Base-by-base conservation (phyloP, 2,888 invertebrate genomes). In the Pristionchus arcanus region DNA sequence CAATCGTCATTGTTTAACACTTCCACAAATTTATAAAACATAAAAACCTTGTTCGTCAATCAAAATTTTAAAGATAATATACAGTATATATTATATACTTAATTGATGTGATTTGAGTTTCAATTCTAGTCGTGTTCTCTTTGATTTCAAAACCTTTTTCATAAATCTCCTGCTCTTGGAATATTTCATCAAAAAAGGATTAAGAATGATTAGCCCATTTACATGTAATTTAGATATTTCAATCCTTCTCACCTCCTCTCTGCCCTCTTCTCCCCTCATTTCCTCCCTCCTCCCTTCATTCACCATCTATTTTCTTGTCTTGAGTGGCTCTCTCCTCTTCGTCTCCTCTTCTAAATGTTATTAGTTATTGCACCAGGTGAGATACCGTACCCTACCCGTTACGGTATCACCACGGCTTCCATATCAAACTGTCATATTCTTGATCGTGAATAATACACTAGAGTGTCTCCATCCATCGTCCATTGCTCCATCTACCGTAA, bases 401-500 rank as follows among this genome's bases (percentile, higher is more conserved):
- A 74, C 74, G 2, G 74, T 74, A 74, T 34, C 15, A 4, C 68
- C n/a, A n/a, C 68, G n/a, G 3, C 68, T 68, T 3, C 68, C 15
- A 2, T 68, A 68, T 68, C 68, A 15, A 31, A 15, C 9, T 28
- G 28, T 9, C n/a, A 28, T 68, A 68, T n/a, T n/a, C 4, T 68
- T 59, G 59, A 68, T 9, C 9, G 11, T 49, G 5, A 11, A 7
- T 63, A 19, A n/a, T 21, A 5, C 25, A 21, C 63, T 68, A 68
- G 13, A 25, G 68, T n/a, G 21, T 9, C n/a, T 15, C 15, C 68
- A 28, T 68, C 68, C 59, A n/a, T n/a, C n/a, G n/a, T n/a, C n/a
- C n/a, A n/a, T n/a, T n/a, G n/a, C n/a, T n/a, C n/a, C n/a, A 5
- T 59, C 68, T 68, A 68, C 68, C 68, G 68, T 68, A 68, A 68